Evolutionary conservation across 2,888 invertebrate species (phyloP).

Genomic region (Spicauda simplicius): DNA sequence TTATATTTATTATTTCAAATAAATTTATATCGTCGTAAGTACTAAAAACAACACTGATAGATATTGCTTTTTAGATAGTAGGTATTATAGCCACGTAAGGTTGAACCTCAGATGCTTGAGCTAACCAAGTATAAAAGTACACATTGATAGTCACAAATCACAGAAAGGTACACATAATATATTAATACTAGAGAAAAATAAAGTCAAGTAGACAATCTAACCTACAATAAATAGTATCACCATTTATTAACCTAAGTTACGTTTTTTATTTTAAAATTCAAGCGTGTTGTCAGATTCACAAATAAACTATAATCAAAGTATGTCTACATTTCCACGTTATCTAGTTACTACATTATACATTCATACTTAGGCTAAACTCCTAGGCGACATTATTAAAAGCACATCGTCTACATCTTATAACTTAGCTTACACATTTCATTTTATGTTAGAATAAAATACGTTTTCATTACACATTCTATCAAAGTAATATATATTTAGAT

Average conservation of each 20-base stretch:
- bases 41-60: constrained; percentile 44
- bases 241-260: constrained; percentile 60
- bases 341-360: constrained; percentile 31
- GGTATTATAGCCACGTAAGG: constrained; percentile 69
- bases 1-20: constrained; percentile 17
- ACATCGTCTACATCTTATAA: constrained; percentile 48
- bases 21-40: constrained; percentile 25
- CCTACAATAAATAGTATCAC: constrained; percentile 72
- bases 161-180: constrained; percentile 69
- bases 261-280: constrained; percentile 33
- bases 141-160: constrained; percentile 78
- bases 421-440: constrained; percentile 17
- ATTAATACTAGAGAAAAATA: constrained; percentile 70
- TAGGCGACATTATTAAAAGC: constrained; percentile 63
- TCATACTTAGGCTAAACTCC: constrained; percentile 61
- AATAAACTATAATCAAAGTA: constrained; percentile 30
- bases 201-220: constrained; percentile 52
- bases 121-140: constrained; percentile 78
- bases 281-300: constrained; percentile 28
- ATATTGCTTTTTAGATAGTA: constrained; percentile 72
- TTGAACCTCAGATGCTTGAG: constrained; percentile 70
- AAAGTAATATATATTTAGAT: constrained; percentile 43
- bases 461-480: constrained; percentile 23
- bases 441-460: constrained; percentile 12
- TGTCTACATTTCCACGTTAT: constrained; percentile 34